Conservation (phyloP, 2,113 vertebrate species). For the Anarrhichthys ocellatus region DNA sequence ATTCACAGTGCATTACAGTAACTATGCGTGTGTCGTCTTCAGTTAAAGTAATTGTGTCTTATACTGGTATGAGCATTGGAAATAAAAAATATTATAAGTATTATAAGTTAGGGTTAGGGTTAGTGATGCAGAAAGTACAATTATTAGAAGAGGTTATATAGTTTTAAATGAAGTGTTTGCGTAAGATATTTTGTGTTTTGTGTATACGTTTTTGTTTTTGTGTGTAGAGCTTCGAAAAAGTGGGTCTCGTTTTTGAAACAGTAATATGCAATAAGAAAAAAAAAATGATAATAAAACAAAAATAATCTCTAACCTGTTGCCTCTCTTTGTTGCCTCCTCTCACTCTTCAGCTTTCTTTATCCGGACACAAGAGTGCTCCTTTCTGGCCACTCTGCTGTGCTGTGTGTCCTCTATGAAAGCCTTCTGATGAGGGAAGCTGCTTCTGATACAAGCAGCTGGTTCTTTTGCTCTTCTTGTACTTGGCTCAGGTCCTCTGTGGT, state of each 20-base stretch:
- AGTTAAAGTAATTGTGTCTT: not conserved
- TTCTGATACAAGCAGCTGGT: not conserved
- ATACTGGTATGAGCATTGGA: not conserved
- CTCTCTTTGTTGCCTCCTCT: not conserved
- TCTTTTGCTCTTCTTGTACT: slow-evolving; percentile 1
- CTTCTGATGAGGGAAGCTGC: not conserved
- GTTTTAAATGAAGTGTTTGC: not conserved
- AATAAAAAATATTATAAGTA: not conserved
- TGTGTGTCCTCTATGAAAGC: slow-evolving; percentile 27
- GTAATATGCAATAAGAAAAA: not conserved
- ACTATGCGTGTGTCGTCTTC: not conserved
- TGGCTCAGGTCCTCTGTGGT: not conserved
- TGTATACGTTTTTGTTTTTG: not conserved
- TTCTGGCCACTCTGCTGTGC: not conserved
- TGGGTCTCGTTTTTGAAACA: not conserved
- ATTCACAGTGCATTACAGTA: not conserved
- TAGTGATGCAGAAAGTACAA: not conserved
- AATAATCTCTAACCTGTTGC: slow-evolving; percentile 45
- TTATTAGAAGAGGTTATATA: not conserved
- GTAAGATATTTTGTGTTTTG: not conserved
- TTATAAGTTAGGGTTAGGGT: not conserved
- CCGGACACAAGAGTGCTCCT: slow-evolving; percentile 3
- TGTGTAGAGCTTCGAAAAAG: not conserved
- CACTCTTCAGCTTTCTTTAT: slow-evolving; percentile 6
- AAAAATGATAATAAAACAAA: not conserved